Base-by-base conservation (phyloP, 2,113 vertebrate species). In the Zosterops pallidus region DNA sequence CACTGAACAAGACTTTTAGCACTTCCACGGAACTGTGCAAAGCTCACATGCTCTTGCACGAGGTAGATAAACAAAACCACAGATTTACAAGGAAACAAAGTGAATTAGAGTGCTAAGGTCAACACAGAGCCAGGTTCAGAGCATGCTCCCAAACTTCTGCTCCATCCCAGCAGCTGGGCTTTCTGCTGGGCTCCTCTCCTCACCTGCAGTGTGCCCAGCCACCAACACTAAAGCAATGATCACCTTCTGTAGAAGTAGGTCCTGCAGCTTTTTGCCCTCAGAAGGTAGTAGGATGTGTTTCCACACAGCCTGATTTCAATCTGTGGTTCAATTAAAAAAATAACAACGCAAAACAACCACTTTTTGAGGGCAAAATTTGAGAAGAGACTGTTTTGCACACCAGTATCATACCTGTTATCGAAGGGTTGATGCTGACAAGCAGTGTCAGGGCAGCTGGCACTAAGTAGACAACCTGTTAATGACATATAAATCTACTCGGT, bases 361-460 rank as follows among this genome's bases (percentile, higher is more conserved):
- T 9, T 88, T 59, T 52, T 4, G 3, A n/a, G 12, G 31, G 21
- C 12, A 60, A 83, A 56, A 50, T 46, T 3, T 57, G 42, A 93
- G 82, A 35, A 90, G 41, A 52, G 37, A 49, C 15, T 42, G 25
- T 59, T 95, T 29, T 76, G 74, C 76, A 72, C 16, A 59, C 3
- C 37, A 83, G 18, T 56, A 86, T 60, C 92, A n/a, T 98, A 99
- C 99, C 99, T 98, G 99, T 98, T 95, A 99, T 55, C 24, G 96
- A 97, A 57, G 99, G 98, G 16, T 95, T 98, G 57, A 98, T 79
- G 93, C 97, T 96, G 81, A 99, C 96, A 14, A 97, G 96, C 31
- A 98, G 97, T 4, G 98, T 98, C 69, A 99, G 97, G 31, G 90
- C 89, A 7, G 99, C 98, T 62, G 99, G 99, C 35, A 99, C 96